Base-by-base conservation (phyloP, 2,888 invertebrate species). In the Micoletzkya japonica region DNA sequence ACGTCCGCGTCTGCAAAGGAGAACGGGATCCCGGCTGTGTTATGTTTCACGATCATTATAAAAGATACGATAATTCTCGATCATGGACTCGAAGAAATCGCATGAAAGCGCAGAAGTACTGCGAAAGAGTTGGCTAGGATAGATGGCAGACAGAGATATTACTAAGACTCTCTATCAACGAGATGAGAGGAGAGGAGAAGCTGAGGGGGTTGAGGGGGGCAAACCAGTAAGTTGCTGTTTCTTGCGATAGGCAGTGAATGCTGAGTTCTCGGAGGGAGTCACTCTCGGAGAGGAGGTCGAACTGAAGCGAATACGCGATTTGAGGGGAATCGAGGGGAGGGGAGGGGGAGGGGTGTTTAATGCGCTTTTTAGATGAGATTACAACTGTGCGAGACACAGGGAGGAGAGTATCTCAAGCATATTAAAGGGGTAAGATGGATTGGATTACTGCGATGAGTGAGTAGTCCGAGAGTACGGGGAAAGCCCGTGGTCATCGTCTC, bases 261-360 rank as follows among this genome's bases (percentile, higher is more conserved):
- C 64, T 14, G 64, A 64, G 17, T 64, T 64, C 37, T 52, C 52
- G 1, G 64, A 64, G 4, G 64, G 64, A 26, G 52, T 39, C 17
- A 64, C 52, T n/a, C n/a, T n/a, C 26, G 52, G 3, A 2, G 64
- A 52, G 39, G 64, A 64, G 1, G 50, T 52, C 17, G 64, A 64
- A 14, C 64, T 64, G 52, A 1, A 61, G n/a, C n/a, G n/a, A n/a
- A n/a, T n/a, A n/a, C n/a, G n/a, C n/a, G n/a, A n/a, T n/a, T n/a
- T n/a, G n/a, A n/a, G n/a, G n/a, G n/a, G n/a, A n/a, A n/a, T n/a
- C n/a, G n/a, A n/a, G n/a, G n/a, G n/a, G n/a, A n/a, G n/a, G n/a
- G n/a, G n/a, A n/a, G n/a, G n/a, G n/a, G n/a, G n/a, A n/a, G n/a
- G n/a, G n/a, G n/a, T n/a, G n/a, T n/a, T n/a, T n/a, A n/a, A n/a